Conservation (phyloP, 64 coral and sea anemone species). For the Orbicella faveolata region DNA sequence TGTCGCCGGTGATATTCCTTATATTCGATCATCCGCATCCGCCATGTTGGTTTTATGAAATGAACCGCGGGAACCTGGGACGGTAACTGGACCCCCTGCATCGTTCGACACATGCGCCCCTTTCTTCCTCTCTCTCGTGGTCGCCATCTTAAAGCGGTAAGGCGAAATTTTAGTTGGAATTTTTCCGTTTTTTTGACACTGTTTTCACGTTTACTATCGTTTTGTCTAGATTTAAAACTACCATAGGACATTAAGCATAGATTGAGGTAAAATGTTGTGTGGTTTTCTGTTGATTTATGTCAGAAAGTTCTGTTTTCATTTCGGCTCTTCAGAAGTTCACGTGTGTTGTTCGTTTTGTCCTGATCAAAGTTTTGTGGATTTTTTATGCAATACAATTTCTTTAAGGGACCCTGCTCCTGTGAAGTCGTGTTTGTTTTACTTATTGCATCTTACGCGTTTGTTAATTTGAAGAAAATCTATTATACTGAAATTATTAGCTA, state of each 20-base stretch:
- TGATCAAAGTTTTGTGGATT: background rate
- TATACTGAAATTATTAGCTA: no score
- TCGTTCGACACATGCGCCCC: slow-evolving; percentile 41
- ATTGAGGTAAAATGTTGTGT: background rate
- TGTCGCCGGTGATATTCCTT: background rate
- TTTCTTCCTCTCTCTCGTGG: slow-evolving; percentile 69
- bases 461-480: no score
- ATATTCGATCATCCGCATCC: background rate
- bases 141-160: slow-evolving; percentile 22
- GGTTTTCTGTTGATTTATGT: background rate
- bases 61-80: slow-evolving; percentile 12
- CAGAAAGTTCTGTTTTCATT: background rate
- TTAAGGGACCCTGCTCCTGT: background rate
- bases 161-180: background rate
- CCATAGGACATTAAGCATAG: background rate
- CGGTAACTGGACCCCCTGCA: slow-evolving; percentile 36
- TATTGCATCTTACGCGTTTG: no score
- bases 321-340: background rate
- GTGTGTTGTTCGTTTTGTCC: background rate
- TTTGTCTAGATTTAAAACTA: background rate
- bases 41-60: slow-evolving; percentile 42
- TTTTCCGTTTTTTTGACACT: background rate
- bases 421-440: background rate
- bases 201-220: background rate
- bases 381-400: background rate